Percentiles rank a stretch among this genome's conserved stretches.
Evolutionary conservation across 35 echinoderm and acorn worm genomes (phyloP).

Genomic region (Ophiothrix spiculata): DNA sequence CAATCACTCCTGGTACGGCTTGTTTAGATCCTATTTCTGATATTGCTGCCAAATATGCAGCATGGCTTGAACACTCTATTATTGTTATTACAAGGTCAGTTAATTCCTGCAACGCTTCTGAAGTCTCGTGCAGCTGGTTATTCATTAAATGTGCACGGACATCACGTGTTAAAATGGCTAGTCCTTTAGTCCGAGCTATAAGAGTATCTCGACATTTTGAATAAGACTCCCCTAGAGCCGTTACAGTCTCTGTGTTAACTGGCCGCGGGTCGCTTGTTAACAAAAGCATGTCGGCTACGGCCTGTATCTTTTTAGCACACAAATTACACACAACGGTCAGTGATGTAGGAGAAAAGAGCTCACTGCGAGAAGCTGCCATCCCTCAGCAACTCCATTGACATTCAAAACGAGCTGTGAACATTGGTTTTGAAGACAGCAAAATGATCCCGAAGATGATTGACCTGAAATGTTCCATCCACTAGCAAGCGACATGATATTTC

Average conservation of each 20-base stretch:
- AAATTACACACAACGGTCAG: constrained; percentile 81
- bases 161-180: constrained; percentile 82
- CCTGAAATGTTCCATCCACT: background rate
- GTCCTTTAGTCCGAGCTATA: constrained; percentile 90
- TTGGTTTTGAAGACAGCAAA: background rate
- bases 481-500: background rate
- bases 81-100: constrained; percentile 81
- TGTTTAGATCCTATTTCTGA: constrained; percentile 79
- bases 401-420: background rate
- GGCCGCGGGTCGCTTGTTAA: constrained; percentile 90
- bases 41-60: constrained; percentile 92
- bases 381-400: constrained; percentile 40
- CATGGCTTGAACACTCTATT: constrained; percentile 90
- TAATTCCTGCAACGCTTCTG: constrained; percentile 72
- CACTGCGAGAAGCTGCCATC: constrained; percentile 85
- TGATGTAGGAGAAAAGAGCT: constrained; percentile 74
- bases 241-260: constrained; percentile 89
- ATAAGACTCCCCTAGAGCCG: constrained; percentile 78
- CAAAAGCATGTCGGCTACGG: constrained; percentile 85
- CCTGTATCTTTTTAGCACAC: constrained; percentile 87
- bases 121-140: constrained; percentile 62
- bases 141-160: constrained; percentile 70
- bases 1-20: constrained; percentile 89
- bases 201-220: constrained; percentile 96
- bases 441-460: background rate